phyloP scores from a whole-genome alignment of 2,113 vertebrate genomes.

The Psittacara wagleri region DNA sequence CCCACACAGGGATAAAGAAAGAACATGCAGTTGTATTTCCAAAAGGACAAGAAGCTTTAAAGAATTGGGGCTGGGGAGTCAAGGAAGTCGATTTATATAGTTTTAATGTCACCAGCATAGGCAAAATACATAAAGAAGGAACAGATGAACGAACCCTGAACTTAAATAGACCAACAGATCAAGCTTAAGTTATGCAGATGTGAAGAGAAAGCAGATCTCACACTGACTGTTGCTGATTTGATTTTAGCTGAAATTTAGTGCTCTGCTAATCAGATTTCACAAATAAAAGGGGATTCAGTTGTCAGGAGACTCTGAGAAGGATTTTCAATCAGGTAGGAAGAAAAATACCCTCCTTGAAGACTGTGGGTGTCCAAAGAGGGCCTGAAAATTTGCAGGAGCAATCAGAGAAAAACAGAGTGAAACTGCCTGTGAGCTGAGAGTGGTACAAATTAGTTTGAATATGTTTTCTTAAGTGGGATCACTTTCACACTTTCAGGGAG shows the following conservation, averaged over 20 bases:
- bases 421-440: neutral
- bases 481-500: neutral
- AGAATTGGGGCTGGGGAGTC: neutral
- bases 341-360: neutral
- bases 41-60: conserved; percentile 20
- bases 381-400: neutral
- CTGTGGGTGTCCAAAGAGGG: neutral
- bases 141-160: neutral
- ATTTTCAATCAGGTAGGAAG: conserved; percentile 1
- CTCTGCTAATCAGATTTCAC: conserved; percentile 20
- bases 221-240: neutral
- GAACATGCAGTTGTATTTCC: neutral
- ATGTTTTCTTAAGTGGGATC: neutral
- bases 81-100: neutral
- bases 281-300: neutral
- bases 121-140: neutral
- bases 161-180: neutral
- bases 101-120: neutral
- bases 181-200: neutral
- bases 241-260: conserved; percentile 1
- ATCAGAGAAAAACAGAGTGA: neutral
- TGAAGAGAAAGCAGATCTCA: neutral
- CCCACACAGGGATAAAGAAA: conserved; percentile 35
- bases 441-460: neutral
- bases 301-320: neutral